phyloP scores from a whole-genome alignment of 2,113 vertebrate species.

The Scytalopus superciliaris region DNA sequence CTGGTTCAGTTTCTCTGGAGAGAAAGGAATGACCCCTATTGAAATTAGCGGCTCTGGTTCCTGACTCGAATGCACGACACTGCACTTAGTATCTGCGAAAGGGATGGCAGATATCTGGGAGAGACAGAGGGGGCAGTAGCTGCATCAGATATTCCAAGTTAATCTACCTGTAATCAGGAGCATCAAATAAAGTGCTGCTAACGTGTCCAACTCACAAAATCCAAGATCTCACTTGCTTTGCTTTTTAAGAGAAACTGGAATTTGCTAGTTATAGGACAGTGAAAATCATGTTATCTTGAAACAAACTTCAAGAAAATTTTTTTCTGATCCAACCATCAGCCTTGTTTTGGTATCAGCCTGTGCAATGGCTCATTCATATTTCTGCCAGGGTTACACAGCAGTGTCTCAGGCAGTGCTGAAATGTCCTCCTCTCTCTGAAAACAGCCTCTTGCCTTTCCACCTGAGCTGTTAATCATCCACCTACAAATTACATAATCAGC shows the following conservation, averaged over 20 bases:
- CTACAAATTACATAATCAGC: background rate
- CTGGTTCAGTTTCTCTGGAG: background rate
- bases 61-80: background rate
- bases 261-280: background rate
- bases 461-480: accelerated
- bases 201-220: background rate
- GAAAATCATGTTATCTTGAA: background rate
- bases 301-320: background rate
- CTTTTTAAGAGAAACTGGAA: background rate
- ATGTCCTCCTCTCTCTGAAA: background rate
- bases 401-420: background rate
- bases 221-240: background rate
- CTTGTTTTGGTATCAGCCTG: background rate
- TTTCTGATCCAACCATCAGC: background rate
- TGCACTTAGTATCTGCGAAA: background rate
- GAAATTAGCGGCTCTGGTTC: background rate
- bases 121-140: background rate
- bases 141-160: background rate
- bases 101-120: background rate
- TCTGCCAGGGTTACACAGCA: background rate
- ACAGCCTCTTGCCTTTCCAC: background rate
- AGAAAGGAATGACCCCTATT: background rate
- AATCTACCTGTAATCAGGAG: background rate
- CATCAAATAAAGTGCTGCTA: background rate
- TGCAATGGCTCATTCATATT: accelerated